A percentile compares a stretch with the other conserved stretches of the same genome.
Conservation (phyloP, 2,113 vertebrate genomes). For the Pipa parva region DNA sequence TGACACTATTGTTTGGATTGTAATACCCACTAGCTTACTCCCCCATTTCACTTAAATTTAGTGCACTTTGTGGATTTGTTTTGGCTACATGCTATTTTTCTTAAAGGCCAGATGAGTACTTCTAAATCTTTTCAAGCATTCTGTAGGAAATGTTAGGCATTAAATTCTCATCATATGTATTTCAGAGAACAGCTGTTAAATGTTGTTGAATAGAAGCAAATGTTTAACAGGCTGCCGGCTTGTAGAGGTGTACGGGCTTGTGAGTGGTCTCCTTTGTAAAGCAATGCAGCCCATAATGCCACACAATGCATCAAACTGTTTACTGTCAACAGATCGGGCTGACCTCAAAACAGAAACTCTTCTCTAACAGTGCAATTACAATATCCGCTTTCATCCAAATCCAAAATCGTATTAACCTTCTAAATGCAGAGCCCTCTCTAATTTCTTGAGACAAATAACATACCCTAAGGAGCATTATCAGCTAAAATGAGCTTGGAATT, state of each 20-base stretch:
- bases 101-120: constrained; percentile 35
- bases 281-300: not conserved
- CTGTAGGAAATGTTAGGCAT: constrained; percentile 39
- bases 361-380: constrained; percentile 10
- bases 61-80: constrained; percentile 38
- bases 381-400: constrained; percentile 28
- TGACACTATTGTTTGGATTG: constrained; percentile 22
- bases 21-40: constrained; percentile 14
- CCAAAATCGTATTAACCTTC: constrained; percentile 12
- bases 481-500: not conserved
- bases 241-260: constrained; percentile 23
- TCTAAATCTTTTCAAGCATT: constrained; percentile 32
- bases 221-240: constrained; percentile 30
- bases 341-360: constrained; percentile 19
- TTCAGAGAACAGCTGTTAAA: constrained; percentile 32
- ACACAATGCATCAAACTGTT: constrained; percentile 25
- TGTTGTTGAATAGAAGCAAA: constrained; percentile 24
- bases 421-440: constrained; percentile 26
- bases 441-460: constrained; percentile 28
- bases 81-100: constrained; percentile 36
- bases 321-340: constrained; percentile 36
- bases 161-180: constrained; percentile 37
- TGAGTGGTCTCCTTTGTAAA: not conserved
- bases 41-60: constrained; percentile 17
- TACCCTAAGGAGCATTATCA: constrained; percentile 13